Evolutionary conservation across 2,888 invertebrate species (phyloP).

Genomic region (Melieria picta): DNA sequence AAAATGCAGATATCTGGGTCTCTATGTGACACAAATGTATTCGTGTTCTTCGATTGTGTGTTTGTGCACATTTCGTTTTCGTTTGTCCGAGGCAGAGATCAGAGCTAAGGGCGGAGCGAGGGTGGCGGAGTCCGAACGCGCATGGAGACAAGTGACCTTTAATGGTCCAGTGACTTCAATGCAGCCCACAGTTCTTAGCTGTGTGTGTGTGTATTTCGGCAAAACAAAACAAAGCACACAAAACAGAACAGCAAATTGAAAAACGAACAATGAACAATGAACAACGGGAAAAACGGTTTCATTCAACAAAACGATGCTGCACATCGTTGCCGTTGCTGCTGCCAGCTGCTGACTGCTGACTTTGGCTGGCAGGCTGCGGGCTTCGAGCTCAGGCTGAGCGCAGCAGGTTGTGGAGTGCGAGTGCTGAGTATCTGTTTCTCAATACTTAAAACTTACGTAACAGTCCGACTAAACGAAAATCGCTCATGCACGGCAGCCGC

Average conservation of each 20-base stretch:
- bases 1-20: too few species aligned
- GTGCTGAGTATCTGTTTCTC: slow-evolving; percentile 8
- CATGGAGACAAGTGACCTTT: slow-evolving; percentile 55
- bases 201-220: not conserved
- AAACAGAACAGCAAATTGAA: not conserved
- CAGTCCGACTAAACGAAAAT: slow-evolving; percentile 36
- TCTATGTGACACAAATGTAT: too few species aligned
- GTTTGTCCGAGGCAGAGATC: slow-evolving; percentile 10
- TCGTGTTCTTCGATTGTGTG: slow-evolving; percentile 27
- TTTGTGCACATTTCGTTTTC: slow-evolving; percentile 35
- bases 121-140: too few species aligned
- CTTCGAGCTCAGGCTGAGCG: slow-evolving; percentile 43
- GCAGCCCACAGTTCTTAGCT: slow-evolving; percentile 19
- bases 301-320: slow-evolving; percentile 20
- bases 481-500: slow-evolving; percentile 40
- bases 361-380: slow-evolving; percentile 40
- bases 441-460: slow-evolving; percentile 27
- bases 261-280: not conserved
- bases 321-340: not conserved
- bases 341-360: not conserved
- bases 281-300: slow-evolving; percentile 28
- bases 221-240: slow-evolving; percentile 21
- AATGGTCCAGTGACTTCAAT: slow-evolving; percentile 59
- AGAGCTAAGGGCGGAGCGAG: too few species aligned
- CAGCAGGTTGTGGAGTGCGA: slow-evolving; percentile 38